A percentile compares a stretch with the other conserved stretches of the same genome.
phyloP scores from a whole-genome alignment of 2,797 vertebrate species.

The Sandelia bainsii region DNA sequence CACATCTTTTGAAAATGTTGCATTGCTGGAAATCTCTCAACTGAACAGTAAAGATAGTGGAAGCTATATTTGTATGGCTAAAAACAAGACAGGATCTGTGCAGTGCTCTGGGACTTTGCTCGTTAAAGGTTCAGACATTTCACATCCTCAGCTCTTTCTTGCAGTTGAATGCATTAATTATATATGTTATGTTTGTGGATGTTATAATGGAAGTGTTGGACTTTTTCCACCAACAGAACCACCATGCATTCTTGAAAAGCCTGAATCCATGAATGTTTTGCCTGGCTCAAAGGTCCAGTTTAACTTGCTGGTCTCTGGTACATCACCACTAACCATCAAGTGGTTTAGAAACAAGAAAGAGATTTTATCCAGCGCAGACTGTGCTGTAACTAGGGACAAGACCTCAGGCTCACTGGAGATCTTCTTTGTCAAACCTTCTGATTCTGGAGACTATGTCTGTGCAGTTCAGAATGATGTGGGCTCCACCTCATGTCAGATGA shows the following conservation, averaged over 20 bases:
- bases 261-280: constrained; percentile 87
- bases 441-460: constrained; percentile 91
- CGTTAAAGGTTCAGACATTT: constrained; percentile 89
- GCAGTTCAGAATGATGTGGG: constrained; percentile 94
- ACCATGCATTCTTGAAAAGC: constrained; percentile 89
- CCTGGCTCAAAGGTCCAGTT: constrained; percentile 88
- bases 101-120: constrained; percentile 88
- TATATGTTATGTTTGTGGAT: not conserved
- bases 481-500: constrained; percentile 85
- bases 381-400: constrained; percentile 89
- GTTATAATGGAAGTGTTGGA: constrained; percentile 3
- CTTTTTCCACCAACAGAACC: constrained; percentile 84
- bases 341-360: constrained; percentile 94
- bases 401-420: constrained; percentile 89
- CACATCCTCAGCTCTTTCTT: not conserved
- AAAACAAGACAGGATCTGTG: constrained; percentile 89
- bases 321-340: constrained; percentile 88
- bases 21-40: constrained; percentile 90
- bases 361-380: constrained; percentile 85
- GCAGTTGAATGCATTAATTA: not conserved
- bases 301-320: constrained; percentile 87
- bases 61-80: constrained; percentile 89
- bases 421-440: constrained; percentile 88
- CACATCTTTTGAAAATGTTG: constrained; percentile 92
- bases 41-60: constrained; percentile 89